Evolutionary conservation across 2,113 vertebrate species (phyloP).

Genomic region (Sula dactylatra): DNA sequence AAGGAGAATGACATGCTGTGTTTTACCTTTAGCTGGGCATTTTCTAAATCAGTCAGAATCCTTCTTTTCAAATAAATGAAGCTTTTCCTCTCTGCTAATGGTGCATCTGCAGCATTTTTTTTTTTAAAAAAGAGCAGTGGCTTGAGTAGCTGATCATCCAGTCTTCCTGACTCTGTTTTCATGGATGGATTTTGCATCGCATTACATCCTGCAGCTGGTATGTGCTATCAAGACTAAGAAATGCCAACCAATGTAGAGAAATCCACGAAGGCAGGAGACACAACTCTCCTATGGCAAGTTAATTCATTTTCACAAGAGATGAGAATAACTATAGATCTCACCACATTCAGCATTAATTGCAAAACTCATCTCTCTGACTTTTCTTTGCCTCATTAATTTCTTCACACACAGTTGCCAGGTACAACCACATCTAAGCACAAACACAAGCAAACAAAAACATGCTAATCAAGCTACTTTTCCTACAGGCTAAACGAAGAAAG

Average conservation of each 20-base stretch:
- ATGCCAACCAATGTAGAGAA: neutral
- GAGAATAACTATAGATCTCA: slow-evolving; percentile 39
- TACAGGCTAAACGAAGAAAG: neutral
- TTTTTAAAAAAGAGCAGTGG: neutral
- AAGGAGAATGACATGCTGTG: neutral
- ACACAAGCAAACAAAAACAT: neutral
- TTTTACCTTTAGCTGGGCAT: neutral
- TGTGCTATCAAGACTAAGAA: slow-evolving; percentile 15
- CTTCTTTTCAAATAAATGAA: neutral
- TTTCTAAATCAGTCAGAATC: neutral
- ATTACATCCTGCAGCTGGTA: neutral
- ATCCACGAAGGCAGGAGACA: neutral
- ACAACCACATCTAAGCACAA: slow-evolving; percentile 27
- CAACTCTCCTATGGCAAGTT: neutral
- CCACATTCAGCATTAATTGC: slow-evolving; percentile 43
- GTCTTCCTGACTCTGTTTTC: neutral
- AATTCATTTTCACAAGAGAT: slow-evolving; percentile 42
- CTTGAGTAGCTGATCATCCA: neutral
- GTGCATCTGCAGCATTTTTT: neutral
- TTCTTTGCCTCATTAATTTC: slow-evolving; percentile 66
- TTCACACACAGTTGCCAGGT: slow-evolving; percentile 48
- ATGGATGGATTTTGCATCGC: neutral
- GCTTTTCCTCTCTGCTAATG: neutral
- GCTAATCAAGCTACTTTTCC: neutral
- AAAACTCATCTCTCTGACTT: slow-evolving; percentile 65